Base-by-base conservation (phyloP, 2,888 invertebrate genomes). In the Lamellibrachia satsuma region DNA sequence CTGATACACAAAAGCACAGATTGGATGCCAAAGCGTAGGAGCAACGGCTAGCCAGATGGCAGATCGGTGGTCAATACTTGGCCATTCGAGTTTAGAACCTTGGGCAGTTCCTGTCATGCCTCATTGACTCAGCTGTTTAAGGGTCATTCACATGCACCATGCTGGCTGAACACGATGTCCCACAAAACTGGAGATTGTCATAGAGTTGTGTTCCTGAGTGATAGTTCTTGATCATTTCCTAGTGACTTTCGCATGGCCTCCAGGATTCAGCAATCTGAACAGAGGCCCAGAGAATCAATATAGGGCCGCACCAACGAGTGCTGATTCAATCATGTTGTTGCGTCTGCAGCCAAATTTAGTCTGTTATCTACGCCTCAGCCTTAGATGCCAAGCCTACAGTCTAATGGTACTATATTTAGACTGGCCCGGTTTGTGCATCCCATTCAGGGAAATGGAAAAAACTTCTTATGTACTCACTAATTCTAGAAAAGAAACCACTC, bases 191-290 rank as follows among this genome's bases (percentile, higher is more conserved):
- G 15, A 75, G n/a, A 75, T 22, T 15, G 75, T 75, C 75, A 75
- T n/a, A 6, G 15, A 75, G 22, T 6, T 75, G 75, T 15, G 75
- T 75, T 75, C 75, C 15, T n/a, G 15, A n/a, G 75, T 75, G 75
- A 75, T 75, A 75, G 22, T 75, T 75, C 75, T 75, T 75, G 75
- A 75, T 75, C n/a, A 75, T 75, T 75, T 75, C 75, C 75, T 75
- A 75, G 75, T 75, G 75, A 75, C 75, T 75, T 75, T 75, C n/a
- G 75, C 75, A 39, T 75, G 75, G n/a, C 2, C 75, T 75, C 75
- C 22, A 39, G 75, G 75, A 75, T 22, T 39, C 39, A 39, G 22
- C 75, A 75, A 75, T 75, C n/a, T 6, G 3, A 4, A n/a, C 75
- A 22, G 75, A 15, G 39, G 39, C 39, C 39, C 39, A 75, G 22